phyloP scores from a whole-genome alignment of 2,888 invertebrate genomes.

The Clanis bilineata region DNA sequence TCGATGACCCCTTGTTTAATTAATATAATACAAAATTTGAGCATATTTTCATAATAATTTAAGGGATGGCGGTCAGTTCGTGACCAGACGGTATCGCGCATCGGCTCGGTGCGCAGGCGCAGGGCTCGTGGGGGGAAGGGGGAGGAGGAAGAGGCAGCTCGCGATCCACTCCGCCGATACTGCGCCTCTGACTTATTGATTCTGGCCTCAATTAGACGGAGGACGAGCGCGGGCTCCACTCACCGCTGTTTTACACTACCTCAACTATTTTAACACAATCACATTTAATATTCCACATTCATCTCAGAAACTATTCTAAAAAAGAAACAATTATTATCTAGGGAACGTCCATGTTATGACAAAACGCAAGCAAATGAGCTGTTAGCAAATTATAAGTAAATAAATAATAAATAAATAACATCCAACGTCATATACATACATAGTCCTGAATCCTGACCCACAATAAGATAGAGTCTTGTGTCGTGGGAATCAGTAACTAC shows the following conservation, averaged over 20 bases:
- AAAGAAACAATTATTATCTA: no score
- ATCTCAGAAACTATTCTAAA: not conserved
- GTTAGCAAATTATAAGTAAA: no score
- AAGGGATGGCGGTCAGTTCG: constrained; percentile 19
- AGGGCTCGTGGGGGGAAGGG: constrained; percentile 25
- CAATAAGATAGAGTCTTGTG: no score
- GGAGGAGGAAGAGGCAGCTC: constrained; percentile 27
- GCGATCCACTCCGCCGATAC: constrained; percentile 44
- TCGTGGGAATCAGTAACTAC: no score
- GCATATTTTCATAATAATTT: constrained; percentile 23
- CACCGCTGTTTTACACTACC: constrained; percentile 15
- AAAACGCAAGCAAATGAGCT: no score
- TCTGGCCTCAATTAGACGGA: constrained; percentile 50
- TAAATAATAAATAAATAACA: no score
- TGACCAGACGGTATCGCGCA: constrained; percentile 24
- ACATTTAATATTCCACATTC: not conserved
- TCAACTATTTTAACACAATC: not conserved
- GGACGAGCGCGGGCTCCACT: constrained; percentile 37
- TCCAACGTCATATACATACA: no score
- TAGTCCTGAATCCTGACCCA: no score
- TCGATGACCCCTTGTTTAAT: constrained; percentile 21
- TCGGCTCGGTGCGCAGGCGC: constrained; percentile 20
- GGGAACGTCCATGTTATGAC: no score
- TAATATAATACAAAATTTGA: constrained; percentile 18
- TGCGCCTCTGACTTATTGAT: constrained; percentile 55